phyloP scores from a whole-genome alignment of 1,140 invertebrate species.

The Lasioglossum baleicum region DNA sequence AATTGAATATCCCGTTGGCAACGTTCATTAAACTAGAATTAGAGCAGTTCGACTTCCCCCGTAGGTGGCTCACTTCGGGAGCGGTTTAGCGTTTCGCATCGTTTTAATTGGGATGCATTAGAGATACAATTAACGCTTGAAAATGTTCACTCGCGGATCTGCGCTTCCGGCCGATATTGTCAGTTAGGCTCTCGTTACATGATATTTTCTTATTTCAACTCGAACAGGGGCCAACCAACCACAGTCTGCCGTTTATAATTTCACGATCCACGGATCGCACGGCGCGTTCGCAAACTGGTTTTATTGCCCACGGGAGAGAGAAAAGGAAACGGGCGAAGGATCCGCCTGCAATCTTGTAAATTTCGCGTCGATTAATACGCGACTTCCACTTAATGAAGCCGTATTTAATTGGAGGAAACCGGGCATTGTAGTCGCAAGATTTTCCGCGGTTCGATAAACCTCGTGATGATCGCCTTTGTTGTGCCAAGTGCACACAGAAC shows the following conservation, averaged over 20 bases:
- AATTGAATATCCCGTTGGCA: not conserved
- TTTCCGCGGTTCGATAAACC: too few relatives aligned
- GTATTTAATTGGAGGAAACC: too few relatives aligned
- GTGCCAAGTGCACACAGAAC: too few relatives aligned
- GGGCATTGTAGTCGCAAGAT: too few relatives aligned
- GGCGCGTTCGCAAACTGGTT: not conserved
- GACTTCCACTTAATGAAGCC: too few relatives aligned
- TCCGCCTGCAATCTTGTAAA: slow-evolving; percentile 1
- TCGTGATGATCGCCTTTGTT: too few relatives aligned
- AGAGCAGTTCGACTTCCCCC: not conserved
- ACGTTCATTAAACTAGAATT: not conserved
- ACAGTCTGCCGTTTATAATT: not conserved
- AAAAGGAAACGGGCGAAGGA: not conserved
- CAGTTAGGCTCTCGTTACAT: not conserved
- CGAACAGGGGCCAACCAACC: not conserved
- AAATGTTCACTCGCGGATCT: not conserved
- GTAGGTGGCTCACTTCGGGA: too few relatives aligned
- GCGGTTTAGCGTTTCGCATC: too few relatives aligned
- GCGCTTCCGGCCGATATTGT: not conserved
- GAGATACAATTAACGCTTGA: not conserved
- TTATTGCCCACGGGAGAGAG: not conserved
- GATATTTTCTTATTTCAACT: not conserved
- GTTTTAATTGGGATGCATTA: too few relatives aligned
- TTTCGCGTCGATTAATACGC: not conserved
- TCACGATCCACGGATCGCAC: not conserved